phyloP scores from a whole-genome alignment of 2,797 vertebrate species.

The Gila robusta region DNA sequence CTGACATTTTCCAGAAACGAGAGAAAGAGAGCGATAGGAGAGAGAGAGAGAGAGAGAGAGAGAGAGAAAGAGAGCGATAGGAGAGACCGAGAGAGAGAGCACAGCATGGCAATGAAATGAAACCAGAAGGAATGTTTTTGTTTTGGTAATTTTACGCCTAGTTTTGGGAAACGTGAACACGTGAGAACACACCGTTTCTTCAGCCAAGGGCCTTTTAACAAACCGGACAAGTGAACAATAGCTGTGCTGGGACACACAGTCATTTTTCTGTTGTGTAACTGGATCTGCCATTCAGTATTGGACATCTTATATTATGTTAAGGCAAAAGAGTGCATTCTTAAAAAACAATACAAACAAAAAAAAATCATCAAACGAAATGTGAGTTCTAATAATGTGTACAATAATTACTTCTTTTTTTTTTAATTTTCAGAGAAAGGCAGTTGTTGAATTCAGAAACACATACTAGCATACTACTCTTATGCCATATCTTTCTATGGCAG shows the following conservation, averaged over 20 bases:
- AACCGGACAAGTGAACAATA: background rate
- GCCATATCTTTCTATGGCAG: background rate
- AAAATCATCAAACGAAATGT: background rate
- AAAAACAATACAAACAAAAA: background rate
- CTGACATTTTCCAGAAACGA: constrained; percentile 20
- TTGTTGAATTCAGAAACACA: background rate
- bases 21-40: background rate
- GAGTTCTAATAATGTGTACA: background rate
- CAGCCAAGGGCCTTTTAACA: background rate
- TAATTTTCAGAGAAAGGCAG: background rate
- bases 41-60: background rate
- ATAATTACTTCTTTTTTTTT: too few relatives aligned
- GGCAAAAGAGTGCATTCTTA: background rate
- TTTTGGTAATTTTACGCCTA: background rate
- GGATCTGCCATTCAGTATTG: background rate
- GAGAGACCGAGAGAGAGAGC: background rate
- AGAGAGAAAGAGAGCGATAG: too few relatives aligned
- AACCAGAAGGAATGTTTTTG: background rate
- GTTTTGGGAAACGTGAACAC: background rate
- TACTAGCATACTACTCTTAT: too few relatives aligned
- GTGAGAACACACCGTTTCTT: background rate
- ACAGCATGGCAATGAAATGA: background rate
- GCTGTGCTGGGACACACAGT: background rate
- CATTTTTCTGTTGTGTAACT: background rate
- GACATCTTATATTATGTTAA: background rate